Evolutionary conservation across 2,888 invertebrate genomes (phyloP).

Genomic region (Polydrusus tereticollis): DNA sequence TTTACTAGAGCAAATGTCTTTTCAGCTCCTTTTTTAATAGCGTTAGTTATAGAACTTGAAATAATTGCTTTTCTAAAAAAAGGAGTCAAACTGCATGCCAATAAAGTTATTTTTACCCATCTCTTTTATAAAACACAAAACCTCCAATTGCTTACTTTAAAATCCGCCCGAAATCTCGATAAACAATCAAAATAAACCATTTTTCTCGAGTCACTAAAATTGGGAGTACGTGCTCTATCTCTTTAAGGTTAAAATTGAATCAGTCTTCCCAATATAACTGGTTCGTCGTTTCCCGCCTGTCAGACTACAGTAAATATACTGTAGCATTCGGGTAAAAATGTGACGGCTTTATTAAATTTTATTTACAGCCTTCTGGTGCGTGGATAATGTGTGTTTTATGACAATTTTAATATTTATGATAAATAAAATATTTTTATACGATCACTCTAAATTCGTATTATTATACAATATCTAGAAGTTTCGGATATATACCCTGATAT

Average conservation of each 20-base stretch:
- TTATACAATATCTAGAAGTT: too few species aligned
- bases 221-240: constrained; percentile 1
- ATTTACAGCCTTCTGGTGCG: constrained; percentile 3
- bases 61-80: too few species aligned
- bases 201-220: background rate
- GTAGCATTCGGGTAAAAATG: constrained; percentile 1
- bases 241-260: constrained; percentile 15
- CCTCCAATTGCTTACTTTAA: background rate
- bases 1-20: too few species aligned
- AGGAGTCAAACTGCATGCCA: too few species aligned
- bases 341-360: constrained; percentile 14
- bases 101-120: too few species aligned
- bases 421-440: background rate
- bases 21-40: too few species aligned
- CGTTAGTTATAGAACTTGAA: too few species aligned
- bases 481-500: too few species aligned
- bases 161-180: background rate
- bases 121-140: background rate
- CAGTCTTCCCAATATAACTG: background rate
- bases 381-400: background rate
- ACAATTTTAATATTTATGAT: background rate
- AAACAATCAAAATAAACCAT: constrained; percentile 9
- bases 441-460: too few species aligned
- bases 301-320: constrained; percentile 10
- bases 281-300: background rate